phyloP scores from a whole-genome alignment of 2,888 invertebrate genomes.

The Cartodere bifasciata region DNA sequence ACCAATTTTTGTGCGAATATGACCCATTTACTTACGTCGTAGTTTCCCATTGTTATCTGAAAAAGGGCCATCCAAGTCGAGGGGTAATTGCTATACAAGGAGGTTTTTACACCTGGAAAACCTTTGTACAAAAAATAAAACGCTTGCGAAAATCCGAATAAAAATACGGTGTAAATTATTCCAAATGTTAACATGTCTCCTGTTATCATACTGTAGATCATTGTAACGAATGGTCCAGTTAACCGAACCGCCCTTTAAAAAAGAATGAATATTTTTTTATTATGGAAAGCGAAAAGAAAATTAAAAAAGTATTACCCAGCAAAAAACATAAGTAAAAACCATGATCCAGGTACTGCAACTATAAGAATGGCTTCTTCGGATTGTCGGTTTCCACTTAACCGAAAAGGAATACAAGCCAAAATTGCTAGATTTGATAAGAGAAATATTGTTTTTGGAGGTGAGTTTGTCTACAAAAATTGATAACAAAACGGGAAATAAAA shows the following conservation, averaged over 20 bases:
- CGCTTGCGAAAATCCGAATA: conserved; percentile 93
- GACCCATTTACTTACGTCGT: conserved; percentile 60
- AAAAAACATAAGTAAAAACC: conserved; percentile 98
- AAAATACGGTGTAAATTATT: conserved; percentile 88
- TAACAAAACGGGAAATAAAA: conserved; percentile 3
- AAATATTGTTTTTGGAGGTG: conserved; percentile 91
- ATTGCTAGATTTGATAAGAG: conserved; percentile 82
- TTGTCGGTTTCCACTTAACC: conserved; percentile 57
- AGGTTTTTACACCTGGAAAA: conserved; percentile 66
- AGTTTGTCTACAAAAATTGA: conserved; percentile 63
- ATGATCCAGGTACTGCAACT: conserved; percentile 88
- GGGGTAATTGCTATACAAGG: conserved; percentile 71
- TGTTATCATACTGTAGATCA: conserved; percentile 98
- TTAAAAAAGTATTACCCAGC: conserved; percentile 61
- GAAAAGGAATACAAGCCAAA: conserved; percentile 78
- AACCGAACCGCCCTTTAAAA: conserved; percentile 73
- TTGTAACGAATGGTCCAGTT: conserved; percentile 97
- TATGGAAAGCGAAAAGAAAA: no score
- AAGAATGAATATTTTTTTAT: conserved; percentile 12
- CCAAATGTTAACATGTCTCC: conserved; percentile 98
- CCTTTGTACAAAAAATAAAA: conserved; percentile 91
- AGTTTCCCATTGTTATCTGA: conserved; percentile 95
- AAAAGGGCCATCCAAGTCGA: conserved; percentile 97
- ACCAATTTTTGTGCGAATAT: no score
- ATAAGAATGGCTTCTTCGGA: conserved; percentile 86